These are phyloP conservation scores for Helicolenus hilgendorfi DNA, from an alignment of 2,797 vertebrate genomes.

Conservation along the genomic window DNA sequence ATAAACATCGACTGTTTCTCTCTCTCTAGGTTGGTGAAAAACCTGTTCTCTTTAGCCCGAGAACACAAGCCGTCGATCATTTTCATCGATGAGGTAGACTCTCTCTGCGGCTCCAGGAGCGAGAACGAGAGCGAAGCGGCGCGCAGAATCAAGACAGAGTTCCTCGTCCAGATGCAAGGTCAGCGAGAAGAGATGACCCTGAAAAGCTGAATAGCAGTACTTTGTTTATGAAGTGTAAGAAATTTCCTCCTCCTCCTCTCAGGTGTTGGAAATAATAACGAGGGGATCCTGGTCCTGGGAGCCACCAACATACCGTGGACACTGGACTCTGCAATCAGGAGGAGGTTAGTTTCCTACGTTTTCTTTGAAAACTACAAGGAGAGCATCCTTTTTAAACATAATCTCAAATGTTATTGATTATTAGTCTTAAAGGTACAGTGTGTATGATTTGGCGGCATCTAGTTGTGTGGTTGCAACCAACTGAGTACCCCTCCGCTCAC, in stretches of 20 bases:
- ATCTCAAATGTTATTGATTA: not conserved
- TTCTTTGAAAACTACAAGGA: no score
- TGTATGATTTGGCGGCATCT: no score
- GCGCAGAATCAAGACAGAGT: conserved; percentile 96
- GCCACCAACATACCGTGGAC: conserved; percentile 99
- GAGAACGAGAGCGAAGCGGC: conserved; percentile 98
- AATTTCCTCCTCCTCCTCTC: conserved; percentile 15
- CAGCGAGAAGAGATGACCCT: not conserved
- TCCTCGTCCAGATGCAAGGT: conserved; percentile 98
- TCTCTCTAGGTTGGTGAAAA: conserved; percentile 94
- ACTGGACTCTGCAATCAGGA: conserved; percentile 97
- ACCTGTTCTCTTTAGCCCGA: conserved; percentile 94
- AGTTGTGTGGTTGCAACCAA: no score
- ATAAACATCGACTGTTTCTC: not conserved
- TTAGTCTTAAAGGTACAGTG: not conserved
- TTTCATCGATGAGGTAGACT: conserved; percentile 98
- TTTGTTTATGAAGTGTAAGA: not conserved
- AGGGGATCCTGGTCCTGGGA: conserved; percentile 97
- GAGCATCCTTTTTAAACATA: not conserved
- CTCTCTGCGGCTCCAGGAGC: conserved; percentile 95
- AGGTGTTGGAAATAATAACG: conserved; percentile 97
- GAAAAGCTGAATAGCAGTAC: not conserved
- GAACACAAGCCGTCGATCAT: conserved; percentile 97
- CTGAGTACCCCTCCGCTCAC: no score
- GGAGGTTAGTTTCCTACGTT: conserved; percentile 88